Base-by-base conservation (phyloP, 2,113 vertebrate genomes). In the Protomyctophum bolini region DNA sequence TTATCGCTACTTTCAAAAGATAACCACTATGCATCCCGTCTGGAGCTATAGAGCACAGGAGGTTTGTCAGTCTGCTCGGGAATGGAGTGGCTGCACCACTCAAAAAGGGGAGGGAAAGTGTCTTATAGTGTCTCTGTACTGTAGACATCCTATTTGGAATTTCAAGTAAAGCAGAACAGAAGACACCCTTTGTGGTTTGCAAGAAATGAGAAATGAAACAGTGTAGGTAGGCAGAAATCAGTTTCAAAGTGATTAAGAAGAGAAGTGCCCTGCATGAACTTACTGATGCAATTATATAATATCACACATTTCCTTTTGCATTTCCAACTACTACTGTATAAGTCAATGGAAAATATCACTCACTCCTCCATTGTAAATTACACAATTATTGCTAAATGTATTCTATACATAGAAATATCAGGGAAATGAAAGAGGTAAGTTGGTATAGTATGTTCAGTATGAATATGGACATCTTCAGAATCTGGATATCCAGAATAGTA, bases 191-290 rank as follows among this genome's bases (percentile, higher is more conserved):
- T 85, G 86, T 80, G 82, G 79, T 90, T 85, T 76, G 54, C 11
- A 71, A 76, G 73, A 90, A 92, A 87, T 79, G 77, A 86, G 90
- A 93, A 92, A 89, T 86, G 90, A 92, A 91, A 92, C 80, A 77
- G 66, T 70, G 52, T 64, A 83, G 79, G 61, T 73, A 66, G 50
- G 80, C 83, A 85, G 29, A 86, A 80, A 82, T 55, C 74, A 46
- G 77, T 81, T 81, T 6, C 14, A 62, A 21, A 9, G 54, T 62
- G 63, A 75, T 65, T 45, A 73, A 74, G 51, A 79, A 41, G 52
- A 74, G 71, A 79, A 70, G 66, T 55, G 58, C 33, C 12, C 21
- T 41, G 58, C 51, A 45, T 11, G 46, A 63, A 71, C 48, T 14
- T 58, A 67, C 64, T 66, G 15, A 61, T 76, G 55, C 2, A 41